phyloP scores from a whole-genome alignment of 2,888 invertebrate species.

The Xanthia togata region DNA sequence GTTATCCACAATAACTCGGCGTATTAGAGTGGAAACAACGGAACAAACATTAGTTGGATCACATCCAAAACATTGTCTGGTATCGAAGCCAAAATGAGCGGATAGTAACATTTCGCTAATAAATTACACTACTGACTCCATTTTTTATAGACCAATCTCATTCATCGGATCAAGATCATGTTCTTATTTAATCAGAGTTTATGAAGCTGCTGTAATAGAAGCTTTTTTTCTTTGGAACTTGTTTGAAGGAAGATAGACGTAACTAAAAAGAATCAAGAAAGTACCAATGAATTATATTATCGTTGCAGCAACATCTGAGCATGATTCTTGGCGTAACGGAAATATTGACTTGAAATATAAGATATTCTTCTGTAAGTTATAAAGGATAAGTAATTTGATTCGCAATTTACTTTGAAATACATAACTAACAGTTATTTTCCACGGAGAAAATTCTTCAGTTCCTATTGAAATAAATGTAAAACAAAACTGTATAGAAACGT shows the following conservation, averaged over 20 bases:
- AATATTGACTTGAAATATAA: slow-evolving; percentile 18
- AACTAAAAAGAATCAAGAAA: slow-evolving; percentile 24
- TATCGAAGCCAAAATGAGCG: slow-evolving; percentile 75
- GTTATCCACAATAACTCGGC: slow-evolving; percentile 70
- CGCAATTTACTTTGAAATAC: slow-evolving; percentile 25
- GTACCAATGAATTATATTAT: not conserved
- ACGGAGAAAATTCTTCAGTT: not conserved
- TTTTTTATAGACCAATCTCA: slow-evolving; percentile 72
- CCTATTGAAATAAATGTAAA: slow-evolving; percentile 12
- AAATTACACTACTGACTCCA: slow-evolving; percentile 69
- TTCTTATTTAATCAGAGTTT: slow-evolving; percentile 58
- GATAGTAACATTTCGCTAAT: slow-evolving; percentile 73
- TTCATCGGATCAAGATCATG: slow-evolving; percentile 61
- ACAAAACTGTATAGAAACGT: slow-evolving; percentile 12
- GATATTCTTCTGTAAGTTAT: not conserved
- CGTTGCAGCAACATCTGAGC: not conserved
- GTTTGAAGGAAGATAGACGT: slow-evolving; percentile 15
- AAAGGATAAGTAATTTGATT: slow-evolving; percentile 27
- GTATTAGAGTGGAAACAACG: slow-evolving; percentile 72
- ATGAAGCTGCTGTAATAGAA: slow-evolving; percentile 44
- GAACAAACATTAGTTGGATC: slow-evolving; percentile 77
- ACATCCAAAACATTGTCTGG: slow-evolving; percentile 76
- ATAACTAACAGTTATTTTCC: not conserved
- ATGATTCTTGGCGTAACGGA: not conserved
- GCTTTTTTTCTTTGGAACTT: slow-evolving; percentile 7